These are phyloP conservation scores for Nothoprocta perdicaria DNA, from an alignment of 2,113 vertebrate genomes.

Conservation along the genomic window DNA sequence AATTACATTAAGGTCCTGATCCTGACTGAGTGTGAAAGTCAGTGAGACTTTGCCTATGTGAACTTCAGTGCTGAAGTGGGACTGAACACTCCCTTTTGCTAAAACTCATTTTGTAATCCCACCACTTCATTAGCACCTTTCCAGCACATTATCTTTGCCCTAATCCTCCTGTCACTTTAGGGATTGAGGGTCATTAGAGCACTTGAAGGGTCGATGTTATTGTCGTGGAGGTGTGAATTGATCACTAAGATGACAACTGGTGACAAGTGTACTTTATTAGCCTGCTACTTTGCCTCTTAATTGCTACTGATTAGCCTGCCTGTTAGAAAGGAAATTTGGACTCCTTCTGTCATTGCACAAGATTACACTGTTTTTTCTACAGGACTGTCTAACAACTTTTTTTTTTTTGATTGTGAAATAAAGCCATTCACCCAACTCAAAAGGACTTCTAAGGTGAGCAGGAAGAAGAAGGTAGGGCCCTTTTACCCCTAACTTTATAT, in stretches of 20 bases:
- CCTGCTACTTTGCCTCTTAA: constrained; percentile 89
- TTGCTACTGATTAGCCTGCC: constrained; percentile 78
- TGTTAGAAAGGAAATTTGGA: constrained; percentile 51
- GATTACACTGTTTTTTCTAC: constrained; percentile 73
- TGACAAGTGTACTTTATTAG: constrained; percentile 87
- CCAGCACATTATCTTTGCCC: constrained; percentile 69
- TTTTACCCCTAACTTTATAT: neutral
- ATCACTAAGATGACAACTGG: constrained; percentile 89
- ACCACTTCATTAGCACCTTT: constrained; percentile 82
- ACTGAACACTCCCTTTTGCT: constrained; percentile 34
- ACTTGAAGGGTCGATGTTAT: constrained; percentile 81
- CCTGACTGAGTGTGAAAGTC: neutral
- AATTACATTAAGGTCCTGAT: constrained; percentile 40
- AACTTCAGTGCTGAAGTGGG: neutral
- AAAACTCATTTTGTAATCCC: constrained; percentile 52
- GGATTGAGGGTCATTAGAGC: constrained; percentile 87
- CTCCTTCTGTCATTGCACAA: constrained; percentile 35
- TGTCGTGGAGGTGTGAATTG: constrained; percentile 86
- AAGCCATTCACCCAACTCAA: neutral
- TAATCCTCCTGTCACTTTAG: constrained; percentile 75
- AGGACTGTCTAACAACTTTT: neutral
- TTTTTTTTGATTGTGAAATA: rapidly evolving
- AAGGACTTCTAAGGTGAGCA: neutral
- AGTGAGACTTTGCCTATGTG: neutral
- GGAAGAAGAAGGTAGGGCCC: neutral